Percentiles rank a stretch among this genome's conserved stretches.
Conservation (phyloP, 2,888 invertebrate genomes). For the Ophion ellenae region DNA sequence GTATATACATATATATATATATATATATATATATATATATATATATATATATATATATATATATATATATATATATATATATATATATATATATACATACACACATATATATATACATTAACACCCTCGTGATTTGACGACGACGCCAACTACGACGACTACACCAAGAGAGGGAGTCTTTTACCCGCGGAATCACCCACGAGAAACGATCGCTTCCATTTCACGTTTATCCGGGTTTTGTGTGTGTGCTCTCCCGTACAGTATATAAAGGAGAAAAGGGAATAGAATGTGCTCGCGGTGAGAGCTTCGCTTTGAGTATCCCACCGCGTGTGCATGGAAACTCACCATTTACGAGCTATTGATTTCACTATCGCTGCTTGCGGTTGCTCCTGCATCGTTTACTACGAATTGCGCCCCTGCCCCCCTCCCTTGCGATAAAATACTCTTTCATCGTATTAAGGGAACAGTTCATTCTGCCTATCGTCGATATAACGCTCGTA, state of each 20-base stretch:
- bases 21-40: too few species aligned
- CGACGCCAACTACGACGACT: conserved; percentile 29
- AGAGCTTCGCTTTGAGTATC: conserved; percentile 42
- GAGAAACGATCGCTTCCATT: conserved; percentile 62
- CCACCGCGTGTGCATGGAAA: conserved; percentile 35
- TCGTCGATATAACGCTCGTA: not conserved
- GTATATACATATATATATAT: too few species aligned
- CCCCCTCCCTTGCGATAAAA: not conserved
- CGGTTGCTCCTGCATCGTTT: conserved; percentile 16
- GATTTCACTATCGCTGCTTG: conserved; percentile 49
- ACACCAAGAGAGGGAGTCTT: conserved; percentile 28
- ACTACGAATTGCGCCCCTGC: conserved; percentile 7
- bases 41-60: too few species aligned
- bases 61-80: too few species aligned
- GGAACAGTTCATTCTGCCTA: not conserved
- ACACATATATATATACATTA: conserved; percentile 13
- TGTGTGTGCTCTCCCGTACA: conserved; percentile 3
- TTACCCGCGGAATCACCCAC: conserved; percentile 33
- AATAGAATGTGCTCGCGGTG: conserved; percentile 30
- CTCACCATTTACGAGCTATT: conserved; percentile 61
- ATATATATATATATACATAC: too few species aligned
- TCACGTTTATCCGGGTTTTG: conserved; percentile 47
- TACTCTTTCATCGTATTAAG: not conserved
- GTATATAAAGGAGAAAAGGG: conserved; percentile 38
- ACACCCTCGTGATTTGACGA: conserved; percentile 41